Conservation (phyloP, 2,797 vertebrate species). For the Trematomus bernacchii region DNA sequence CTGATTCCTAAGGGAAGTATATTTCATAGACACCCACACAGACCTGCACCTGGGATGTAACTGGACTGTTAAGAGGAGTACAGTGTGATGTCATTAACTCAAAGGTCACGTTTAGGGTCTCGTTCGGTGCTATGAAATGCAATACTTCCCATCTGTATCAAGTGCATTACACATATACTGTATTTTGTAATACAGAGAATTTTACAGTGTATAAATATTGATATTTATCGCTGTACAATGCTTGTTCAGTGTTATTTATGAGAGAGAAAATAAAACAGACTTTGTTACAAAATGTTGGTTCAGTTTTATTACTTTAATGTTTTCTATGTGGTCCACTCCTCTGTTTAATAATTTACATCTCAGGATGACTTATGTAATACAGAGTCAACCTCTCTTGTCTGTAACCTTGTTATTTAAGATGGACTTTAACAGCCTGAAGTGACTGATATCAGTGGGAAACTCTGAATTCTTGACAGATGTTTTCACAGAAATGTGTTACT, state of each 20-base stretch:
- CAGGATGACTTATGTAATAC: conserved; percentile 18
- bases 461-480: conserved; percentile 12
- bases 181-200: conserved; percentile 88
- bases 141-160: conserved; percentile 82
- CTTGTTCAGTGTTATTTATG: conserved; percentile 90
- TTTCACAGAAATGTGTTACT: conserved; percentile 6
- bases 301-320: not conserved
- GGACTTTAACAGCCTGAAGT: not conserved
- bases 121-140: conserved; percentile 77
- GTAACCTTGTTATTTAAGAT: conserved; percentile 3
- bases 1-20: conserved; percentile 79
- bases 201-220: conserved; percentile 86
- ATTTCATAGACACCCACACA: conserved; percentile 69
- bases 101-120: conserved; percentile 50
- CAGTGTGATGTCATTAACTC: conserved; percentile 27
- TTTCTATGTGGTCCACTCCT: not conserved
- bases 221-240: conserved; percentile 87
- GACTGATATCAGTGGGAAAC: conserved; percentile 4
- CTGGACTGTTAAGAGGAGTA: conserved; percentile 49
- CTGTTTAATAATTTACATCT: conserved; percentile 42
- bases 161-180: conserved; percentile 89
- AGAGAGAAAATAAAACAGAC: conserved; percentile 80
- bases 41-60: conserved; percentile 71
- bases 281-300: conserved; percentile 65
- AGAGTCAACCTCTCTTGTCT: not conserved